Conservation (phyloP, 2,113 vertebrate genomes). For the Herpailurus yagouaroundi region DNA sequence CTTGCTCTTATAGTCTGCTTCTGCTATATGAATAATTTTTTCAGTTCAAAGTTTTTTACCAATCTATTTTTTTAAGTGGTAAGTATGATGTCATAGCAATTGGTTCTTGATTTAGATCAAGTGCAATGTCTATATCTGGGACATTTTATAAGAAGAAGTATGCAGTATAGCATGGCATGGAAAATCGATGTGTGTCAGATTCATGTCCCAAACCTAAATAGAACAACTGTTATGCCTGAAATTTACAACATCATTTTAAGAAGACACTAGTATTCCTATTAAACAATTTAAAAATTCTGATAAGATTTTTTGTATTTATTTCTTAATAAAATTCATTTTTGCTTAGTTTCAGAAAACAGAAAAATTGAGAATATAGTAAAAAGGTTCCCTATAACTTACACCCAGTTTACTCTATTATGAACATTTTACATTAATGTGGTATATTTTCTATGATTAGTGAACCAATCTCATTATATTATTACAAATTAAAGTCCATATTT, state of each 20-base stretch:
- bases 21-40: neutral
- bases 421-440: neutral
- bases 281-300: neutral
- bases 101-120: neutral
- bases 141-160: neutral
- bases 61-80: neutral
- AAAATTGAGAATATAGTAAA: neutral
- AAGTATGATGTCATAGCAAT: neutral
- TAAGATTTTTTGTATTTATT: neutral
- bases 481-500: neutral
- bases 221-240: neutral
- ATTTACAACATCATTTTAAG: neutral
- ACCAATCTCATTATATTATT: neutral
- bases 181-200: neutral
- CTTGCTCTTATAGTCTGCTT: neutral
- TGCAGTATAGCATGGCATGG: neutral
- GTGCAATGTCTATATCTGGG: neutral
- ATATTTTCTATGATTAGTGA: neutral
- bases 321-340: neutral
- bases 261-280: neutral
- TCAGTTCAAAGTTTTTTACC: neutral
- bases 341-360: neutral
- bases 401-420: neutral
- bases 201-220: neutral
- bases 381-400: neutral